These are phyloP conservation scores for Syrrhaptes paradoxus DNA, from an alignment of 2,113 vertebrate genomes.

Conservation along the genomic window DNA sequence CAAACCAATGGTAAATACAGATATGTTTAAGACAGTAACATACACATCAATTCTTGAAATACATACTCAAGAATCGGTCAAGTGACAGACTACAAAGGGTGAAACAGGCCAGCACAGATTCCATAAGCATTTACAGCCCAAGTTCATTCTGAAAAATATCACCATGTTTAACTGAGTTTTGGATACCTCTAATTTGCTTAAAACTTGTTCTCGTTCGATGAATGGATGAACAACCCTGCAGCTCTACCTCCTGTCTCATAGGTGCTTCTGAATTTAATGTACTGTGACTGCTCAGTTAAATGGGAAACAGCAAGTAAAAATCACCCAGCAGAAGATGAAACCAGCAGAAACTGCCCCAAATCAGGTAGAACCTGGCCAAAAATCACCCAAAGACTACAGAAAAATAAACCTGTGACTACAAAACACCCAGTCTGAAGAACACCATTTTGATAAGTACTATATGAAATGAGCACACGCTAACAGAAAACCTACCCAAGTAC, in stretches of 20 bases:
- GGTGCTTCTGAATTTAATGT: not conserved
- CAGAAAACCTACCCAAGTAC: not conserved
- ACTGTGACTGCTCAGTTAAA: not conserved
- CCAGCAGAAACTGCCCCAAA: not conserved
- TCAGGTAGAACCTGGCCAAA: too few species aligned
- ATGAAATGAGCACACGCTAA: not conserved
- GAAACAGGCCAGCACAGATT: not conserved
- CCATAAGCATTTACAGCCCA: not conserved
- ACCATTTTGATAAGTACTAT: not conserved
- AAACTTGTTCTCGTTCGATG: not conserved
- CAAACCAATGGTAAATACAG: not conserved
- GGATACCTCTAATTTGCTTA: not conserved
- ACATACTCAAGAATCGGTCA: not conserved
- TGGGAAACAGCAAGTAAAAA: not conserved
- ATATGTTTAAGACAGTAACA: not conserved
- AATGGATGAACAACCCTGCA: not conserved
- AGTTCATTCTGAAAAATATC: not conserved
- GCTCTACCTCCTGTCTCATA: not conserved
- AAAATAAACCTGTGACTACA: not conserved
- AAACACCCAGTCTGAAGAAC: not conserved
- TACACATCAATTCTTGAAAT: not conserved
- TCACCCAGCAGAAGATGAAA: not conserved
- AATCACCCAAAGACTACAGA: not conserved
- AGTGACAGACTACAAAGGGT: not conserved
- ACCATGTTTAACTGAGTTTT: not conserved